Percentiles rank a stretch among this genome's conserved stretches.
phyloP scores from a whole-genome alignment of 1,140 invertebrate species.

The Brachionus plicatilis region DNA sequence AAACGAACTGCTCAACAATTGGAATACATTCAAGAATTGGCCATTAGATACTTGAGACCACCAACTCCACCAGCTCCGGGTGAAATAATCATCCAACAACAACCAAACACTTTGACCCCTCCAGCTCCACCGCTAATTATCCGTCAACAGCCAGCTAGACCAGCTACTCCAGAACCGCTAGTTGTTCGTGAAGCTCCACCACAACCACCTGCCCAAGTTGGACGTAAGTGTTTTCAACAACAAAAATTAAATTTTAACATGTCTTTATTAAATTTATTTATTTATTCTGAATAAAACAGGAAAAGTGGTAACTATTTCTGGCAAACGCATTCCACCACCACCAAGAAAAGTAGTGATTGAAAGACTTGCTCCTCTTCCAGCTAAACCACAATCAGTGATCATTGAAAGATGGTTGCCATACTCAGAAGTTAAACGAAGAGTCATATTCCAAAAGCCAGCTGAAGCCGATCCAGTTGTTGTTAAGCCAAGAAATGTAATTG shows the following conservation, averaged over 20 bases:
- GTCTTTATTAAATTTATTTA: too few relatives aligned
- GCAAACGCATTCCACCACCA: slow-evolving; percentile 33
- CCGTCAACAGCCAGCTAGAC: slow-evolving; percentile 33
- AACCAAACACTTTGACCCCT: background rate
- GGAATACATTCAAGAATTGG: slow-evolving; percentile 35
- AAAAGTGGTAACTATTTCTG: slow-evolving; percentile 25
- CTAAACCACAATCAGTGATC: slow-evolving; percentile 38
- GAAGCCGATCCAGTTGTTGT: background rate
- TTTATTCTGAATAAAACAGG: background rate
- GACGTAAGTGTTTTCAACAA: background rate
- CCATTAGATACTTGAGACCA: slow-evolving; percentile 39
- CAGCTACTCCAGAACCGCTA: slow-evolving; percentile 25
- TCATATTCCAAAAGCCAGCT: slow-evolving; percentile 14
- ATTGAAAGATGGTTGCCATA: slow-evolving; percentile 40
- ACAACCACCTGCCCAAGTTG: background rate
- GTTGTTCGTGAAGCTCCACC: slow-evolving; percentile 41
- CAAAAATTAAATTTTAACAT: too few relatives aligned
- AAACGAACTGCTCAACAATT: background rate
- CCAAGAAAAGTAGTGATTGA: slow-evolving; percentile 41
- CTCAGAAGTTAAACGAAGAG: slow-evolving; percentile 16
- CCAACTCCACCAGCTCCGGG: slow-evolving; percentile 40
- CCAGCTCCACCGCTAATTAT: slow-evolving; percentile 40
- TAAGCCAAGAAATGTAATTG: slow-evolving; percentile 31
- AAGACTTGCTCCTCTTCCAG: slow-evolving; percentile 37
- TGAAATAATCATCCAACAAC: slow-evolving; percentile 37